phyloP scores from a whole-genome alignment of 2,113 vertebrate species.

The Genyomyrus donnyi region DNA sequence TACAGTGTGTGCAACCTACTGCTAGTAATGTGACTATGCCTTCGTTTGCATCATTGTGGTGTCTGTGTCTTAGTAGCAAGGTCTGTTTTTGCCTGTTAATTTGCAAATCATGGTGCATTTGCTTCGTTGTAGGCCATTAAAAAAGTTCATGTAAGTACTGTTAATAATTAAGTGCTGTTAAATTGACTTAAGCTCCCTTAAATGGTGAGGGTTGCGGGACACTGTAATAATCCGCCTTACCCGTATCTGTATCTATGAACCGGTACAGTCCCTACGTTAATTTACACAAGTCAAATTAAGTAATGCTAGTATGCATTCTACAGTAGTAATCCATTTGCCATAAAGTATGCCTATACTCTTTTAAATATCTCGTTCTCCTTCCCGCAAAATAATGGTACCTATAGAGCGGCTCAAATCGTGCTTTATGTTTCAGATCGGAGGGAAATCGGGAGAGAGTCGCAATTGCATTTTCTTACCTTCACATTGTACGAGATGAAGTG shows the following conservation, averaged over 20 bases:
- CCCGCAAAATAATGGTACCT: neutral
- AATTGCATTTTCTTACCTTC: neutral
- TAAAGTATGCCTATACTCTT: neutral
- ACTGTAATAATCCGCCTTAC: neutral
- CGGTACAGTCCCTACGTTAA: neutral
- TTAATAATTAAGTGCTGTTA: neutral
- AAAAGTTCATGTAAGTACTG: neutral
- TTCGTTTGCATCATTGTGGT: too few relatives aligned
- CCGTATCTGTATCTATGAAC: neutral
- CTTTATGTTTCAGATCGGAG: neutral
- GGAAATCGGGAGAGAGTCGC: neutral
- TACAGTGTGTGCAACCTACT: neutral
- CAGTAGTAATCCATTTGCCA: neutral
- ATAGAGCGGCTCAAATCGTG: neutral
- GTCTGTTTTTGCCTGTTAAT: neutral
- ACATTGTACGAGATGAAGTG: neutral
- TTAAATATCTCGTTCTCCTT: neutral
- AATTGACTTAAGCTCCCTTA: neutral
- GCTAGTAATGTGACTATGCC: neutral
- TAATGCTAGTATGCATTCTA: neutral
- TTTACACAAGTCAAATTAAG: neutral
- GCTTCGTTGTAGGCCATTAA: neutral
- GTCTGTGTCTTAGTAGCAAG: neutral
- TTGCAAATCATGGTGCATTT: neutral
- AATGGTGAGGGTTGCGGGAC: neutral